Evolutionary conservation across 2,113 vertebrate species (phyloP), one percentile per base, ranked within the genome.

Genomic region (Tetrao urogallus): DNA sequence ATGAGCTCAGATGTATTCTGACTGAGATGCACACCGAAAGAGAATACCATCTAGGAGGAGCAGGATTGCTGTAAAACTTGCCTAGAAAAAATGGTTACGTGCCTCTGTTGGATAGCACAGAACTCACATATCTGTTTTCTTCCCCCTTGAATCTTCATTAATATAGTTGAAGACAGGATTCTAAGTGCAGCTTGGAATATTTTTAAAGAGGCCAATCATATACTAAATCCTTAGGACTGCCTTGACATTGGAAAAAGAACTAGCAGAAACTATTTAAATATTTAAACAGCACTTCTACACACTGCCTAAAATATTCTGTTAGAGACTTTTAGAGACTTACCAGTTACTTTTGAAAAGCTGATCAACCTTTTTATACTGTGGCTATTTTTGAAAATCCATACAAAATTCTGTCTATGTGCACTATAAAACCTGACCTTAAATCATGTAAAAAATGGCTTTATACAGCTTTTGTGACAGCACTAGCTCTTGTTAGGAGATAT

Each of bases 311-410:
- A 20, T 3, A 30, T 47, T 36, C 2, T 20, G 2, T 50, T 82
- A 36, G 36, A 36, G 36, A 74, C 56, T 71, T 48, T 47, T 36
- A 52, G 7, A 21, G 5, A 11, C 6, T 87, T 22, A 19, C 6
- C 19, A 52, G 3, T 6, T 9, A 48, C 10, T 72, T 83, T 52
- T 47, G 63, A 15, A 79, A 87, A 90, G 14, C 0, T 10, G 75
- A 82, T 27, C 2, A 47, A 28, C 2, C 1, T 3, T 2, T 74
- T 64, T 80, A 3, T 8, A 67, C 10, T 0, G 0, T 7, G 6
- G 2, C 38, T 93, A 85, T 76, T 85, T 85, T 71, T 74, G 14
- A 87, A 87, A 77, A 89, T 38, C 22, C 6, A 3, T 40, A 4
- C 5, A 70, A 85, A 42, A 19, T 27, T 0, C 3, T 8, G 3